Evolutionary conservation across 2,113 vertebrate species (phyloP), one percentile per base, ranked within the genome.

Genomic region (Platichthys stellatus): DNA sequence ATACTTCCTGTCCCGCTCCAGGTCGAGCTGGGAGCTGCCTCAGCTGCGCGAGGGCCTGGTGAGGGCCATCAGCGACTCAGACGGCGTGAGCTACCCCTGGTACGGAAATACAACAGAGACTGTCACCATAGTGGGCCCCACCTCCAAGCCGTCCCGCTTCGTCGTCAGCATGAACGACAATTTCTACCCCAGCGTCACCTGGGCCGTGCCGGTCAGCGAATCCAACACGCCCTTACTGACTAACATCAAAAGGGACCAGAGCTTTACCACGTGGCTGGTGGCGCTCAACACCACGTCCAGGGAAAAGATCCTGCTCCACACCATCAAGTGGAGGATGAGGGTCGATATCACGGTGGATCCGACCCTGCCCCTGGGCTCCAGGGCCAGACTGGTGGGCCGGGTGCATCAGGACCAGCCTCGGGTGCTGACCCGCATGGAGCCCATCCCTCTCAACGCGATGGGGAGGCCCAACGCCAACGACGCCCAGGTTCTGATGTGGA

Each of bases 81-180:
- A 99, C 17, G 98, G 98, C 0, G 96, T 99, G 86, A 99, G 98
- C 94, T 99, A 99, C 89, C 98, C 97, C 26, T 99, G 98, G 98
- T 99, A 99, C 0, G 98, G 98, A 61, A 99, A 99, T 93, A 99
- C 98, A 49, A 99, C 98, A 0, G 98, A 99, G 89, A 99, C 97
- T 0, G 98, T 99, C 75, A 98, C 97, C 66, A 91, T 99, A 67
- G 95, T 96, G 0, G 97, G 98, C 53, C 97, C 97, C 73, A 98
- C 96, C 5, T 96, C 95, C 92, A 98, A 98, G 91, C 95, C 97
- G 40, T 97, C 96, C 78, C 96, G 97, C 87, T 97, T 99, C 92
- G 94, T 95, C 0, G 96, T 99, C 89, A 98, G 97, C 94, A 99
- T 99, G 98, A 99, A 99, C 15, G 98, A 99, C 94, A 99, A 99